A percentile compares a stretch with the other conserved stretches of the same genome.
phyloP scores from a whole-genome alignment of 35 echinoderm and acorn worm species.

The Apostichopus californicus region DNA sequence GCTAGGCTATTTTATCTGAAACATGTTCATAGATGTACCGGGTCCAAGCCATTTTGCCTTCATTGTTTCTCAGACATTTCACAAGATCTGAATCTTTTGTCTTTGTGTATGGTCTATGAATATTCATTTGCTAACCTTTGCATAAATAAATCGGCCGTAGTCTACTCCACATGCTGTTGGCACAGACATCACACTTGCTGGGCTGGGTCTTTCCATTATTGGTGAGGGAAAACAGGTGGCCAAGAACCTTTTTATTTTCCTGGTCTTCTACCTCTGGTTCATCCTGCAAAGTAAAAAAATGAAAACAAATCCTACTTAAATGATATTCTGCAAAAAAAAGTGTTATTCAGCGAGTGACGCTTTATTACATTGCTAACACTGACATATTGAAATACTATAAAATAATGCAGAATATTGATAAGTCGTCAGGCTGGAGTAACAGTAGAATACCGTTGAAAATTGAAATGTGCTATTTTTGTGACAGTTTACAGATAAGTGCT shows the following conservation, averaged over 20 bases:
- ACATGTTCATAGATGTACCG: too few relatives aligned
- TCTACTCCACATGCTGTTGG: constrained; percentile 85
- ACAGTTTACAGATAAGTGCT: too few relatives aligned
- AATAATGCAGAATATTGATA: too few relatives aligned
- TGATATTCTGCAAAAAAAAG: not conserved
- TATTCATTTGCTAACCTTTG: constrained; percentile 57
- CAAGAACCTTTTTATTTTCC: constrained; percentile 76
- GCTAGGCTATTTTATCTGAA: too few relatives aligned
- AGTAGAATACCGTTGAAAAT: too few relatives aligned
- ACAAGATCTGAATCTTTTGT: not conserved
- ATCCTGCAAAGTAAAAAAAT: constrained; percentile 65
- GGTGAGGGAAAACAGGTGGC: constrained; percentile 73
- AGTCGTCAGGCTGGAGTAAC: too few relatives aligned
- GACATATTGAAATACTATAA: too few relatives aligned
- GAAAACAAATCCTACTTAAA: not conserved
- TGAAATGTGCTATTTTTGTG: too few relatives aligned
- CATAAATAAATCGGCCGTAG: constrained; percentile 80
- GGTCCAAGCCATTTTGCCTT: too few relatives aligned
- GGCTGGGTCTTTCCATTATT: constrained; percentile 81
- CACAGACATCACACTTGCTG: constrained; percentile 84
- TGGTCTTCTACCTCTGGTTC: constrained; percentile 68
- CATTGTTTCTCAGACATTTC: too few relatives aligned
- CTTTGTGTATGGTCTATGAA: not conserved
- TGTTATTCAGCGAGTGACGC: not conserved
- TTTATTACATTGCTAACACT: too few relatives aligned